Evolutionary conservation across 37 sponge, comb jelly and placozoan genomes (phyloP), one percentile per base, ranked within the genome.

Genomic region (Trichoplax adhaerens): DNA sequence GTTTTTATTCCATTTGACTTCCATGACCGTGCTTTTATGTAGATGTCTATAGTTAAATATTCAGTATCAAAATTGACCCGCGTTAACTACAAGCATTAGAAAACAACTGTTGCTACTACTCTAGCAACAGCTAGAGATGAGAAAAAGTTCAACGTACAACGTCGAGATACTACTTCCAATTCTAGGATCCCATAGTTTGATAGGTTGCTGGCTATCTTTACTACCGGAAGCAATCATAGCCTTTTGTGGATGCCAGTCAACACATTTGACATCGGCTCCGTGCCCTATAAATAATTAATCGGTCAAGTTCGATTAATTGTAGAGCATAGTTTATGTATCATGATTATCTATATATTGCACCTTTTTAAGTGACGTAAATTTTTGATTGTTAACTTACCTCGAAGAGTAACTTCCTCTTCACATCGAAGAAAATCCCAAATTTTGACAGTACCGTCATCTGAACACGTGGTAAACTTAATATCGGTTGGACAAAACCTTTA

Each of bases 121-220:
- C 62, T 60, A 60, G 62, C 62, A 60, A 6, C 56, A 29, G 29
- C 29, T 29, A 29, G 29, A 29, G 29, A 29, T 29, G 29, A 29
- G 29, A 29, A 29, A 29, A 49, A 58, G 5, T 8, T 79, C 8
- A 10, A 61, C 87, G 74, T 64, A 91, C 89, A 95, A 74, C 10
- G 92, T 95, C n/a, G 82, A 52, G 58, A 95, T 74, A 12, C 82
- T 76, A 55, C 77, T 78, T 12, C 98, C 98, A 49, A 80, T 78
- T 72, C 81, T 83, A 7, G 92, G 86, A 77, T 95, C 98, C 98
- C 98, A 95, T 67, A 95, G 75, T 52, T 91, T 95, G 68, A 95
- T 80, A 1, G 92, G 92, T 71, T 95, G 98, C 58, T 87, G 91
- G 65, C 84, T 85, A 83, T 95, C 98, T 66, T 91, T 91, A 57